Evolutionary conservation across 2,113 vertebrate genomes (phyloP).

Genomic region (Menura novaehollandiae): DNA sequence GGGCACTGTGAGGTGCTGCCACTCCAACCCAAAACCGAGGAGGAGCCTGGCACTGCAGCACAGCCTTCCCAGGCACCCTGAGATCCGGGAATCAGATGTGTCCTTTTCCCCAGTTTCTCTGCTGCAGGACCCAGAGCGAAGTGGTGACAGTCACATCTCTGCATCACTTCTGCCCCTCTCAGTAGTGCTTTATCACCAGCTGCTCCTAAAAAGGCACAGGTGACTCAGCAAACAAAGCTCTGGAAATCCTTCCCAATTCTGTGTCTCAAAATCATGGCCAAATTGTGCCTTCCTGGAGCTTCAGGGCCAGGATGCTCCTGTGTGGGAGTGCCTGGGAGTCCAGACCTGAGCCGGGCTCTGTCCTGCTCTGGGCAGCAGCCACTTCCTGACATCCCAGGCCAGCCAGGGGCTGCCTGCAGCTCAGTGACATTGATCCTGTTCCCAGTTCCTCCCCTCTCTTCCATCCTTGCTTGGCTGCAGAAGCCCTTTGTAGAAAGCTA

Average conservation of each 20-base stretch:
- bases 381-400: background rate
- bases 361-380: background rate
- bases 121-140: background rate
- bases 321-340: accelerated
- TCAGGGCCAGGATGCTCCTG: background rate
- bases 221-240: background rate
- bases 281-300: background rate
- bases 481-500: background rate
- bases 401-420: background rate
- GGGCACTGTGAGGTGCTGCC: background rate
- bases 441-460: background rate
- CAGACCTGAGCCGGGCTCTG: background rate
- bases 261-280: background rate
- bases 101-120: background rate
- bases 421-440: background rate
- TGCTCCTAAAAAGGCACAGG: background rate
- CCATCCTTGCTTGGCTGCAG: background rate
- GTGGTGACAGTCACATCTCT: background rate
- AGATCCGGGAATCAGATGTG: background rate
- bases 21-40: accelerated
- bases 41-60: background rate
- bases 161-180: too few species aligned
- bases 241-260: background rate
- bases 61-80: background rate
- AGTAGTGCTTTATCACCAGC: background rate